Conservation (phyloP, 1,140 invertebrate genomes). For the Euura lappo region DNA sequence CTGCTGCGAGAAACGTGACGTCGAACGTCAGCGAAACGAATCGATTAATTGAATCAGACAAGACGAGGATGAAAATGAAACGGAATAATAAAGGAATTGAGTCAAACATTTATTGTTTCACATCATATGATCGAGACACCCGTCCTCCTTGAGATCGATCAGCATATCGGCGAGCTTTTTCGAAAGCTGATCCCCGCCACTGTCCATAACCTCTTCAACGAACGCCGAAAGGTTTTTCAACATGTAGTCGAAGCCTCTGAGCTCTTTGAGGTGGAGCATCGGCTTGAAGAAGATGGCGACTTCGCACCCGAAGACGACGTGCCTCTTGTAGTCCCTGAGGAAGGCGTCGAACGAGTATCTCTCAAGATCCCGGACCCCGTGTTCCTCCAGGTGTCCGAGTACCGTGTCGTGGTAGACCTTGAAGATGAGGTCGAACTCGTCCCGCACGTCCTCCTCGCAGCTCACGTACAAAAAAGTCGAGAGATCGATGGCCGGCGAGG, state of each 20-base stretch:
- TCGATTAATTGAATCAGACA: neutral
- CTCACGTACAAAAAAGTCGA: constrained; percentile 53
- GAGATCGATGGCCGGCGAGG: constrained; percentile 51
- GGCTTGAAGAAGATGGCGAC: constrained; percentile 43
- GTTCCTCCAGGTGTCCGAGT: constrained; percentile 24
- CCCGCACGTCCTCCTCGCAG: constrained; percentile 27
- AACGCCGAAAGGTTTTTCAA: fast-evolving
- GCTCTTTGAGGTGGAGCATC: neutral
- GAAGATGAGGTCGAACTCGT: constrained; percentile 41
- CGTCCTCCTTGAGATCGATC: constrained; percentile 32
- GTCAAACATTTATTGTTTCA: neutral
- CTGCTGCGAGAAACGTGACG: neutral
- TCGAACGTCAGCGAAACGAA: neutral
- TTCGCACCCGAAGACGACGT: constrained; percentile 45
- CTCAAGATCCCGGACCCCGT: constrained; percentile 19
- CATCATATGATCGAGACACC: constrained; percentile 30
- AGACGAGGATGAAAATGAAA: neutral
- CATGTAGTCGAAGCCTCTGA: neutral
- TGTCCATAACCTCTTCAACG: fast-evolving
- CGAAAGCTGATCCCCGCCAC: constrained; percentile 33
- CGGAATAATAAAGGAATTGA: neutral
- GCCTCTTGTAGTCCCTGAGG: constrained; percentile 39
- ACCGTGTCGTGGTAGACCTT: constrained; percentile 43
- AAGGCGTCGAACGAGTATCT: constrained; percentile 43
- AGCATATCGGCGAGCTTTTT: constrained; percentile 38